phyloP scores from a whole-genome alignment of 2,113 vertebrate species.

The Microcebus griseorufus region DNA sequence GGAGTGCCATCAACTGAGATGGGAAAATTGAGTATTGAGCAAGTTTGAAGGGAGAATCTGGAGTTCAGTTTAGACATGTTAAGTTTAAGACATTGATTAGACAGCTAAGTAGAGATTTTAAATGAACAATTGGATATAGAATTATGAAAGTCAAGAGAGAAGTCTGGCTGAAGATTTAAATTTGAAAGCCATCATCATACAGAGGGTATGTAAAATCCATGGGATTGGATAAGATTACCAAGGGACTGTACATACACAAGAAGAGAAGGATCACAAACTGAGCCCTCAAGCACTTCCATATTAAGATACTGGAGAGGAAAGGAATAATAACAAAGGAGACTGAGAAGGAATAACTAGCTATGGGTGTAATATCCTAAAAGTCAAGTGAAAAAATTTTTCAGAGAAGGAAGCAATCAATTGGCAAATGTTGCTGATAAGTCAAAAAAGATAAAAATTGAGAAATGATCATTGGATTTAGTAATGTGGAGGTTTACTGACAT shows the following conservation, averaged over 20 bases:
- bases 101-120: neutral
- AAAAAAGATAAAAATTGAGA: conserved; percentile 22
- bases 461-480: neutral
- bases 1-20: neutral
- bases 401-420: neutral
- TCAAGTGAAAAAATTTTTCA: conserved; percentile 29
- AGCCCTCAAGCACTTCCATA: neutral
- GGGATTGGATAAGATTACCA: neutral
- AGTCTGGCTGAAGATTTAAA: neutral
- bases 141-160: neutral
- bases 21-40: neutral
- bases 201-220: conserved; percentile 18
- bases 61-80: neutral
- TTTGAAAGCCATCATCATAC: neutral
- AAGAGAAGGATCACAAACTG: neutral
- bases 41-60: neutral
- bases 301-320: neutral
- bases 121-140: neutral
- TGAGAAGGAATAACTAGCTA: neutral
- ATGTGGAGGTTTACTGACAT: neutral
- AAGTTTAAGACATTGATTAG: conserved; percentile 6
- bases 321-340: neutral
- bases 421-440: conserved; percentile 31
- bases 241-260: neutral
- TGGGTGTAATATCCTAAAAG: neutral